phyloP scores from a whole-genome alignment of 2,797 vertebrate species.

The Anniella stebbinsi region DNA sequence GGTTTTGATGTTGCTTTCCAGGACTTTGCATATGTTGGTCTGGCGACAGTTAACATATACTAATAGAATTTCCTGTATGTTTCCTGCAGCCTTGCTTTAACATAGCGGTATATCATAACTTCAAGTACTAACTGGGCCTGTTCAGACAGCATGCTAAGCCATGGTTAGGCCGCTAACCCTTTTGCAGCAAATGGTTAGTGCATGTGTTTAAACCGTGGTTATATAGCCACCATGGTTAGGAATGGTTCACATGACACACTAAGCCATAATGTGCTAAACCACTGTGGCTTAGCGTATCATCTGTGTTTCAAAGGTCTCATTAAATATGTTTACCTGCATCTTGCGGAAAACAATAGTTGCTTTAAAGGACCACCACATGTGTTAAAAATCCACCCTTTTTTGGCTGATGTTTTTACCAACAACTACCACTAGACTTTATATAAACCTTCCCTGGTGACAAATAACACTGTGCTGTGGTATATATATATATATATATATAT shows the following conservation, averaged over 20 bases:
- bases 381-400: not conserved
- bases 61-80: not conserved
- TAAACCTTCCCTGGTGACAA: not conserved
- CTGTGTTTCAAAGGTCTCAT: not conserved
- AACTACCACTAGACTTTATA: not conserved
- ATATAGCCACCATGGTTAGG: too few relatives aligned
- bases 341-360: not conserved
- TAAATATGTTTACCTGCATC: not conserved
- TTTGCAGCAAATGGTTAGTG: too few relatives aligned
- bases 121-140: not conserved
- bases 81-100: not conserved
- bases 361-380: not conserved
- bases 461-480: not conserved
- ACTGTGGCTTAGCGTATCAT: not conserved
- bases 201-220: too few relatives aligned
- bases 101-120: not conserved
- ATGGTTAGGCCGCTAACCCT: too few relatives aligned
- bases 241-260: too few relatives aligned
- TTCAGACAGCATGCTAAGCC: too few relatives aligned
- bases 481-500: too few relatives aligned
- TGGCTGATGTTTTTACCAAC: not conserved
- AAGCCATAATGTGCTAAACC: too few relatives aligned
- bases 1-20: not conserved
- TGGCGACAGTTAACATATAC: not conserved
- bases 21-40: not conserved